Conservation (phyloP, 2,888 invertebrate species). For the Drosophila infuscata region DNA sequence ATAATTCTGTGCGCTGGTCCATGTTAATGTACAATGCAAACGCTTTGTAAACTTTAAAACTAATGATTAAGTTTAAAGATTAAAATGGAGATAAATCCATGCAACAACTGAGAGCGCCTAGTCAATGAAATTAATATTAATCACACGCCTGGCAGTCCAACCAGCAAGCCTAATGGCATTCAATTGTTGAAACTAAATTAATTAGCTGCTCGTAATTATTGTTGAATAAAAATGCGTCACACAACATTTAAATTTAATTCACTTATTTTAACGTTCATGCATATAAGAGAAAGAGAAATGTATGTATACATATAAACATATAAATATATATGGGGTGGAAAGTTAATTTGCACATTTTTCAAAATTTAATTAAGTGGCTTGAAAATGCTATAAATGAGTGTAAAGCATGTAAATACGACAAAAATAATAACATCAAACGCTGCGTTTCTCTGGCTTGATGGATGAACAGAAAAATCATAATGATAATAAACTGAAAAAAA, state of each 20-base stretch:
- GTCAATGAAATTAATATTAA: conserved; percentile 25
- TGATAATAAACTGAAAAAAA: conserved; percentile 56
- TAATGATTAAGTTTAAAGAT: no score
- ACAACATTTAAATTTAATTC: conserved; percentile 67
- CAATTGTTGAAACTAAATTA: conserved; percentile 34
- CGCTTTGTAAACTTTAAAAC: background rate
- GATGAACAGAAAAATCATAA: conserved; percentile 55
- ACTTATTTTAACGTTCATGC: conserved; percentile 21
- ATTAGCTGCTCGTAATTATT: conserved; percentile 42
- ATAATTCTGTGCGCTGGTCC: conserved; percentile 10
- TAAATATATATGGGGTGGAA: background rate
- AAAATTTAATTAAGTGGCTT: conserved; percentile 65
- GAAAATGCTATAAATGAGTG: conserved; percentile 57
- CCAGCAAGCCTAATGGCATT: background rate
- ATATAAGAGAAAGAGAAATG: background rate
- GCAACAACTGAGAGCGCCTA: background rate
- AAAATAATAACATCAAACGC: conserved; percentile 35
- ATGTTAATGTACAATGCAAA: background rate
- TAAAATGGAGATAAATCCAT: background rate
- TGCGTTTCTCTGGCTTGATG: conserved; percentile 35
- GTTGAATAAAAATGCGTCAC: conserved; percentile 51
- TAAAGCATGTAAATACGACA: conserved; percentile 30
- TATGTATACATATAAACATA: no score
- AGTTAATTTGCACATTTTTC: conserved; percentile 62
- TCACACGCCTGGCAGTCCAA: conserved; percentile 13